phyloP scores from a whole-genome alignment of 2,797 vertebrate genomes.

The Forpus xanthops region DNA sequence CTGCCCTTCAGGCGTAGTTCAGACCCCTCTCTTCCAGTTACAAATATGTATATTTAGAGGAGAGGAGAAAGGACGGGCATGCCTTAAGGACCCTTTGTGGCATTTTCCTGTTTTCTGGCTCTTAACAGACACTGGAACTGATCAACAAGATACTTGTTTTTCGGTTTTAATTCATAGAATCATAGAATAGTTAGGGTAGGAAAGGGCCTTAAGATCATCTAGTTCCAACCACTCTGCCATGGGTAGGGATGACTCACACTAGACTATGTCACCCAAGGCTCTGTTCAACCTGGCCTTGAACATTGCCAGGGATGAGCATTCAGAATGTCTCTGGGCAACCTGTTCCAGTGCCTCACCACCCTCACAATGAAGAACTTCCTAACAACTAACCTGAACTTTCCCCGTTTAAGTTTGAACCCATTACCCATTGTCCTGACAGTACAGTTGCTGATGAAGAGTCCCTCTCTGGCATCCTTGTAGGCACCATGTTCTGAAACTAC shows the following conservation, averaged over 20 bases:
- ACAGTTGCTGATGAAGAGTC: neutral
- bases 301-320: neutral
- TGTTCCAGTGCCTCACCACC: neutral
- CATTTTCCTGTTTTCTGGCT: neutral
- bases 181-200: neutral
- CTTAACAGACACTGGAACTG: neutral
- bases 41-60: neutral
- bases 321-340: neutral
- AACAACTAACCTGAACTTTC: neutral
- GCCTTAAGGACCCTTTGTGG: neutral
- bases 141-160: neutral
- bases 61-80: neutral
- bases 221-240: neutral
- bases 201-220: neutral
- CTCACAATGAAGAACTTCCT: neutral
- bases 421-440: neutral
- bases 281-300: neutral
- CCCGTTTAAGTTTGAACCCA: neutral
- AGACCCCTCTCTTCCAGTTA: neutral
- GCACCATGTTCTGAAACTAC: neutral
- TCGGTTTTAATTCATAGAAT: neutral
- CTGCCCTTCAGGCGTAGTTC: neutral
- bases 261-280: neutral
- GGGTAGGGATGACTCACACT: neutral
- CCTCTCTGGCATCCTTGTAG: neutral